Conservation (phyloP, 2,888 invertebrate species). For the Limnephilus marmoratus region DNA sequence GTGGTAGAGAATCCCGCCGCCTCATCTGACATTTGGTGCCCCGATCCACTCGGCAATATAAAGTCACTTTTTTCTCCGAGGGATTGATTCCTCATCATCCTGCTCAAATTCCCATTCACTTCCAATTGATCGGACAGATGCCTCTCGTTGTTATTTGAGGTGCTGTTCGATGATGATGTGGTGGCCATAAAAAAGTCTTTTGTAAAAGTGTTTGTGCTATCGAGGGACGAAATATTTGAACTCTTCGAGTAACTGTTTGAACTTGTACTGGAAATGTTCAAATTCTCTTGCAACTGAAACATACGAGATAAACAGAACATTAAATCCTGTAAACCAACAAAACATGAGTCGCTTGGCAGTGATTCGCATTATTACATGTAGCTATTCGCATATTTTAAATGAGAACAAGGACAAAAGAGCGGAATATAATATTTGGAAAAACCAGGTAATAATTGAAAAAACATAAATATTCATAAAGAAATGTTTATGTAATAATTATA, state of each 20-base stretch:
- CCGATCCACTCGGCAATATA: neutral
- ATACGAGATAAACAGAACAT: neutral
- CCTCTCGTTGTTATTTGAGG: constrained; percentile 26
- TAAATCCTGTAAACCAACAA: neutral
- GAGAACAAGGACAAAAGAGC: neutral
- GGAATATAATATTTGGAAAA: neutral
- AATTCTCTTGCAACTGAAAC: constrained; percentile 11
- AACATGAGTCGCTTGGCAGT: neutral
- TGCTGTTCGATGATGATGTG: neutral
- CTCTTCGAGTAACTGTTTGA: neutral
- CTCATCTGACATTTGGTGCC: neutral
- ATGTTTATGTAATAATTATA: neutral
- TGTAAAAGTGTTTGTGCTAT: neutral
- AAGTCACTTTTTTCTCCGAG: neutral
- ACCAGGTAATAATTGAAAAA: neutral
- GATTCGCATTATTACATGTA: neutral
- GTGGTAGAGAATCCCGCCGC: constrained; percentile 17
- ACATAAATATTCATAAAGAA: neutral
- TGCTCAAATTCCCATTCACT: neutral
- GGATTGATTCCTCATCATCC: neutral
- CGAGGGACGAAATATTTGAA: neutral
- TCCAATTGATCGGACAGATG: constrained; percentile 12
- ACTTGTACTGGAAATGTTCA: neutral
- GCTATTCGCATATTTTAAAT: neutral
- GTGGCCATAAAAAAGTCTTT: neutral